A percentile compares a stretch with the other conserved stretches of the same genome.
Evolutionary conservation across 2,888 invertebrate species (phyloP).

Genomic region (Petrophora chlorosata): DNA sequence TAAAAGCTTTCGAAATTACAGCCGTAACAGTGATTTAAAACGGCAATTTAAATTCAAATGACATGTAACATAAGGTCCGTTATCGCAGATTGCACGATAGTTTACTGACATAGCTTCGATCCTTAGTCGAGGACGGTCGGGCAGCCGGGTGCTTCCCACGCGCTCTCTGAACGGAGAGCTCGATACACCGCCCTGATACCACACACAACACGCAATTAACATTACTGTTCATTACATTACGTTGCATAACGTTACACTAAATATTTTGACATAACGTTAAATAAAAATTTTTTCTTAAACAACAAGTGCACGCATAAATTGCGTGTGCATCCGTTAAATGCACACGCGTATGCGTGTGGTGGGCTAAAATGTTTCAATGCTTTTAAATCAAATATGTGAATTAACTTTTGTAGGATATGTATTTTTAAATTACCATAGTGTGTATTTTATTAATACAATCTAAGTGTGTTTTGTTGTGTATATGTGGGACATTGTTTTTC

Average conservation of each 20-base stretch:
- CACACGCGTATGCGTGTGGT: background rate
- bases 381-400: no score
- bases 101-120: slow-evolving; percentile 85
- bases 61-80: slow-evolving; percentile 1
- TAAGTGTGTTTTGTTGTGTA: no score
- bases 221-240: slow-evolving; percentile 23
- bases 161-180: slow-evolving; percentile 95
- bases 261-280: slow-evolving; percentile 13
- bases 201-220: slow-evolving; percentile 69
- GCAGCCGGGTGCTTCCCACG: slow-evolving; percentile 93
- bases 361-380: no score
- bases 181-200: slow-evolving; percentile 81
- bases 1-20: no score
- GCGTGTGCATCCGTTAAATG: background rate
- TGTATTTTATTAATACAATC: no score
- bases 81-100: slow-evolving; percentile 21
- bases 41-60: background rate
- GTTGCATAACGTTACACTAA: no score
- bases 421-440: no score
- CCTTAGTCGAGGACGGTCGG: slow-evolving; percentile 95
- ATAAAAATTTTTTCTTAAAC: no score
- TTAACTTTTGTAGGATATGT: no score
- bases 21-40: background rate
- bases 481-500: no score
- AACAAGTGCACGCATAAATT: background rate